A percentile compares a stretch with the other conserved stretches of the same genome.
Conservation (phyloP, 2,113 vertebrate genomes). For the Psettodes erumei region DNA sequence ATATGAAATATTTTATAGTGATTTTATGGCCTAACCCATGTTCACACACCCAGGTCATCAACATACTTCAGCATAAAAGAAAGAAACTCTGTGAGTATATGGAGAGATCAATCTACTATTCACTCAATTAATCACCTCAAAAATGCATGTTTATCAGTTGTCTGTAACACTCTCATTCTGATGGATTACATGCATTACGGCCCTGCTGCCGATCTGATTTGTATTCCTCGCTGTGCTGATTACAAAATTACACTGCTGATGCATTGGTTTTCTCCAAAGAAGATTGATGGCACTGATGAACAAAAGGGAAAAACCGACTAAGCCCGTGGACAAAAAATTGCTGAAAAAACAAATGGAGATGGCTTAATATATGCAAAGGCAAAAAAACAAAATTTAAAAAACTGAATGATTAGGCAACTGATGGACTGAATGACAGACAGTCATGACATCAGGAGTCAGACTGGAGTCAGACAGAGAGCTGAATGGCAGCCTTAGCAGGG, state of each 20-base stretch:
- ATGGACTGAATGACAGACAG: constrained; percentile 58
- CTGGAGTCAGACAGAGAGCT: constrained; percentile 26
- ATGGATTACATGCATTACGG: constrained; percentile 81
- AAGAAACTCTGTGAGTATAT: constrained; percentile 56
- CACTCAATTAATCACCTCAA: constrained; percentile 78
- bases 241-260: constrained; percentile 83
- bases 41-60: constrained; percentile 14
- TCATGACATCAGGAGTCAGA: too few relatives aligned
- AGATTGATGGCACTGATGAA: constrained; percentile 77
- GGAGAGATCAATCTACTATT: constrained; percentile 72
- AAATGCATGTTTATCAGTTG: constrained; percentile 80
- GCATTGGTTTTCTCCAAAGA: constrained; percentile 73
- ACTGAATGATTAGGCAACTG: constrained; percentile 40
- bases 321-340: constrained; percentile 21
- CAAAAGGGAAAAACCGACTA: constrained; percentile 50
- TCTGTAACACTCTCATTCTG: constrained; percentile 75
- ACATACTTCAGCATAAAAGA: constrained; percentile 25
- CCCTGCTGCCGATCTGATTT: constrained; percentile 78
- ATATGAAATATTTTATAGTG: constrained; percentile 45
- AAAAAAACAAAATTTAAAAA: constrained; percentile 7
- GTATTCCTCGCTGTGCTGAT: constrained; percentile 80
- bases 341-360: constrained; percentile 12
- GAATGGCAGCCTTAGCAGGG: constrained; percentile 36
- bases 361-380: constrained; percentile 48
- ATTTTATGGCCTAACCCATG: not conserved